phyloP scores from a whole-genome alignment of 1,140 invertebrate genomes.

The Periplaneta americana region DNA sequence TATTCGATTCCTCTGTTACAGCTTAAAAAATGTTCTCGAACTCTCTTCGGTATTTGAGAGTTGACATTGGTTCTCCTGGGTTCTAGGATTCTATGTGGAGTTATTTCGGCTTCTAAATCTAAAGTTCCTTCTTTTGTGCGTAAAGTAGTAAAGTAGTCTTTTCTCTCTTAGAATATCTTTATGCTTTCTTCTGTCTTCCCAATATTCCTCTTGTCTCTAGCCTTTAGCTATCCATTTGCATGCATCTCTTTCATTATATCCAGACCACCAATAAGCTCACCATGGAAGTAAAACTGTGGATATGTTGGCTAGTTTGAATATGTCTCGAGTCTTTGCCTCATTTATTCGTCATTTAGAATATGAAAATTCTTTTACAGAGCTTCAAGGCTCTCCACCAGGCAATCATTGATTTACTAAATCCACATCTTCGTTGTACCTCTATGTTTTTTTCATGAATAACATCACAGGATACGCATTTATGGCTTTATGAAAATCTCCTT shows the following conservation, averaged over 20 bases:
- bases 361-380: constrained; percentile 52
- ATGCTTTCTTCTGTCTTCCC: too few species aligned
- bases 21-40: too few species aligned
- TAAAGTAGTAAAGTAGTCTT: too few species aligned
- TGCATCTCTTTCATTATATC: constrained; percentile 58
- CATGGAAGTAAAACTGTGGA: constrained; percentile 54
- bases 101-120: too few species aligned
- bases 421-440: constrained; percentile 79
- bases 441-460: constrained; percentile 97
- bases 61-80: too few species aligned
- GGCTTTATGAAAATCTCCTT: constrained; percentile 66
- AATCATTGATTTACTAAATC: constrained; percentile 85
- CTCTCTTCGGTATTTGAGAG: too few species aligned
- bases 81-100: too few species aligned
- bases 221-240: constrained; percentile 38
- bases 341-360: constrained; percentile 51
- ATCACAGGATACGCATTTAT: constrained; percentile 82
- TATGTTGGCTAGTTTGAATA: constrained; percentile 61
- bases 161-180: too few species aligned
- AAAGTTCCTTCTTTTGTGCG: too few species aligned
- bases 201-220: too few species aligned
- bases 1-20: too few species aligned
- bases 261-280: constrained; percentile 58
- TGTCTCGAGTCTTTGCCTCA: constrained; percentile 53
- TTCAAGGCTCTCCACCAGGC: constrained; percentile 63